These are phyloP conservation scores for Lissocephala sabroskyi DNA, from an alignment of 2,888 invertebrate genomes.

Conservation along the genomic window DNA sequence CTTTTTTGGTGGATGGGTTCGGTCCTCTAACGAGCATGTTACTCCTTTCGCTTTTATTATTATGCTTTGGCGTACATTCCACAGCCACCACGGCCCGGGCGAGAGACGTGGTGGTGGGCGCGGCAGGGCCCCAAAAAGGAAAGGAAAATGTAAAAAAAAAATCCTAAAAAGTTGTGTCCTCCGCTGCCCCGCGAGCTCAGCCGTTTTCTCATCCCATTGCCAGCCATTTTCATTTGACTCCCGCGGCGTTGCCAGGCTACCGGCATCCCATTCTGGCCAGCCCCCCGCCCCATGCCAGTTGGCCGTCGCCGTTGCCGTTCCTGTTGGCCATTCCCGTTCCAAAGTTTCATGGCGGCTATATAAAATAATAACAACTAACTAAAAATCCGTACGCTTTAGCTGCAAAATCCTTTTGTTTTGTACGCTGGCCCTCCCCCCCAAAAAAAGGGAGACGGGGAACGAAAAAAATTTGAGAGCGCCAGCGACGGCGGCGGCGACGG, in stretches of 20 bases:
- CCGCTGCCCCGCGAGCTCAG: slow-evolving; percentile 17
- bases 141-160: slow-evolving; percentile 20
- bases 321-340: slow-evolving; percentile 21
- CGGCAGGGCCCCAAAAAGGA: too few species aligned
- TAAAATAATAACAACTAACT: slow-evolving; percentile 64
- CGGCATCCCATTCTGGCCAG: neutral
- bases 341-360: slow-evolving; percentile 61
- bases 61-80: slow-evolving; percentile 65
- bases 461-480: slow-evolving; percentile 29
- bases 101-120: too few species aligned
- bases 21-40: slow-evolving; percentile 57
- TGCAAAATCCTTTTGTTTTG: slow-evolving; percentile 65
- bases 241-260: slow-evolving; percentile 31
- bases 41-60: slow-evolving; percentile 66
- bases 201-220: neutral
- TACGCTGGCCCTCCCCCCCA: slow-evolving; percentile 6
- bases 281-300: too few species aligned
- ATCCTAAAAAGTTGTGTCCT: slow-evolving; percentile 33
- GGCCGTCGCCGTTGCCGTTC: slow-evolving; percentile 7
- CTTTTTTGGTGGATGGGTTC: too few species aligned
- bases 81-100: too few species aligned
- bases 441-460: slow-evolving; percentile 3
- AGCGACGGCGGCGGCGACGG: slow-evolving; percentile 8
- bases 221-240: neutral
- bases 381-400: slow-evolving; percentile 64